Evolutionary conservation across 2,113 vertebrate genomes (phyloP).

Genomic region (Megalops atlanticus): DNA sequence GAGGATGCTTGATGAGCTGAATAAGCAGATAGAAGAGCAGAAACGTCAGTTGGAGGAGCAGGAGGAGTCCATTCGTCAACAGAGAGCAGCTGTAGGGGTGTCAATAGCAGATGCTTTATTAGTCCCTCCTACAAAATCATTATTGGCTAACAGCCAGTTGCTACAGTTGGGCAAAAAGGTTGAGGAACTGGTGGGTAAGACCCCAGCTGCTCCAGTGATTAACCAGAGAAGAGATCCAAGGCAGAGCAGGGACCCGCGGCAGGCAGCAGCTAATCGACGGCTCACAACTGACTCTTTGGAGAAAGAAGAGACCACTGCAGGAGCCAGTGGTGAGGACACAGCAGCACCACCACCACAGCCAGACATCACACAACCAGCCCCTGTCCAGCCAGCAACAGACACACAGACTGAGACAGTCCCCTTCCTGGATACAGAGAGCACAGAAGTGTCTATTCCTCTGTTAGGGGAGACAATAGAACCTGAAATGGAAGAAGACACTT

Average conservation of each 20-base stretch:
- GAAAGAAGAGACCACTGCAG: conserved; percentile 51
- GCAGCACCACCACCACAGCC: conserved; percentile 18
- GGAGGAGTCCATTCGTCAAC: conserved; percentile 75
- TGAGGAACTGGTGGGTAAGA: conserved; percentile 66
- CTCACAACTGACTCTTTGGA: conserved; percentile 59
- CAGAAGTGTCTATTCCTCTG: conserved; percentile 68
- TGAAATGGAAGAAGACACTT: conserved; percentile 64
- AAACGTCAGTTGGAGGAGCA: conserved; percentile 79
- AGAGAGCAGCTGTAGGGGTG: conserved; percentile 69
- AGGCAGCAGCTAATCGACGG: conserved; percentile 64
- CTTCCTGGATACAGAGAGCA: conserved; percentile 54
- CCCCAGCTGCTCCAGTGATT: conserved; percentile 62
- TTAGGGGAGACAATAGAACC: conserved; percentile 72
- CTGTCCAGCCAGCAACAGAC: conserved; percentile 37
- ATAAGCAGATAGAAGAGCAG: conserved; percentile 85
- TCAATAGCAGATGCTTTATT: conserved; percentile 77
- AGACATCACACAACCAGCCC: conserved; percentile 20
- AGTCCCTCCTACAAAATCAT: conserved; percentile 77
- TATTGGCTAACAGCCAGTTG: conserved; percentile 73
- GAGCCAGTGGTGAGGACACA: conserved; percentile 1
- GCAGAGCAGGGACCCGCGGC: conserved; percentile 85
- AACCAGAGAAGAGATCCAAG: conserved; percentile 78
- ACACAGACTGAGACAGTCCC: conserved; percentile 36
- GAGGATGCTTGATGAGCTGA: conserved; percentile 84
- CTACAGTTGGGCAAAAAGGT: conserved; percentile 77